Base-by-base conservation (phyloP, 2,888 invertebrate species). In the Brenthis hecate region DNA sequence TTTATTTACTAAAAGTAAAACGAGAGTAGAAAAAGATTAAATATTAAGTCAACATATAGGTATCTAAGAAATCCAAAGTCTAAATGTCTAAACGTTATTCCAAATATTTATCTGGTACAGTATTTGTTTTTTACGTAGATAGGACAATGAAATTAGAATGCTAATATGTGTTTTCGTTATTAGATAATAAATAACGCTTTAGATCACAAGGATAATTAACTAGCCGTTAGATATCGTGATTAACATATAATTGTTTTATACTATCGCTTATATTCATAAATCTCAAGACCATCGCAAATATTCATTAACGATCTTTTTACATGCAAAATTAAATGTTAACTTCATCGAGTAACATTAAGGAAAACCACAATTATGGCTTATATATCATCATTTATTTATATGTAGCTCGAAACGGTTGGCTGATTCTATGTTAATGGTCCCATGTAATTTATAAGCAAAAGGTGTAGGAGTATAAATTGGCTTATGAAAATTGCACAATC, bases 171-270 rank as follows among this genome's bases (percentile, higher is more conserved):
- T 4, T 28, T 28, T 28, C 28, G 28, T 28, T 28, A 28, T 43
- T 43, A 8, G 36, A 43, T 43, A 43, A 8, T 43, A 43, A 43
- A 43, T 43, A 43, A 43, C 36, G 36, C 19, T 2, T 43, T 43
- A 43, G 36, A 43, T 8, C 36, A 43, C 36, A 43, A 43, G 36
- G 36, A 43, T 11, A 43, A 43, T 43, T 43, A 0, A 8, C 36
- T 4, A 28, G 28, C 14, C 8, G 28, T 28, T 14, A 13, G 28
- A 6, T 14, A 32, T n/a, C 6, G n/a, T 76, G 78, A 87, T 88
- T 88, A 86, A 79, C 88, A 89, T 89, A 87, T 88, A 88, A 90
- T 88, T 86, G 88, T 86, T 81, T 84, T 84, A 80, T 84, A 80
- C 82, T 78, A 78, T 75, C 78, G 81, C 80, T 80, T 81, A 81